Conservation (phyloP, 2,113 vertebrate genomes). For the Elaphurus davidianus region DNA sequence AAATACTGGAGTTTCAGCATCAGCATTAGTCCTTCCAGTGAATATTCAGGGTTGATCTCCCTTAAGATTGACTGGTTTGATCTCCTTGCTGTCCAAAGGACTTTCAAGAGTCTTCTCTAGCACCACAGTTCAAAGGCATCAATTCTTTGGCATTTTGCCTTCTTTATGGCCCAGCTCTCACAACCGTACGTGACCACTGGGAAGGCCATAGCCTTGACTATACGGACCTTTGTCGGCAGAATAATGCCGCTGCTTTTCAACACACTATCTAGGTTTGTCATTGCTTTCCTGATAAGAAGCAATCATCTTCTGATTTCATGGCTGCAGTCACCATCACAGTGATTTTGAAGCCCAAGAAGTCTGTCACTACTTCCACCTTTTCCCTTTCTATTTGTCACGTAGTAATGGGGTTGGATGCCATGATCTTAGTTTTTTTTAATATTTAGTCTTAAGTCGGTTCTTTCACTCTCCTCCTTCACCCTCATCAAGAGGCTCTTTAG, state of each 20-base stretch:
- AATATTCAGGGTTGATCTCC: background rate
- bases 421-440: background rate
- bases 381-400: background rate
- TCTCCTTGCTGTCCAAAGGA: background rate
- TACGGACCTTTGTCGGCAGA: fast-evolving
- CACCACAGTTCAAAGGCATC: background rate
- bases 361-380: background rate
- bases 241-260: background rate
- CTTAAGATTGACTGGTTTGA: background rate
- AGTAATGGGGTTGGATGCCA: background rate
- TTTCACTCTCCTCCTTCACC: background rate
- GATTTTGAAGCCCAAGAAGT: background rate
- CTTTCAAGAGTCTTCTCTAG: background rate
- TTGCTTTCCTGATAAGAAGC: background rate
- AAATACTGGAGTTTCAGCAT: background rate
- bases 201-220: background rate
- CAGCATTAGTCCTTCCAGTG: background rate
- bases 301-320: background rate
- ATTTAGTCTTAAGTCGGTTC: background rate
- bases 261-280: background rate
- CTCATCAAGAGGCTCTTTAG: background rate
- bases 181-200: fast-evolving
- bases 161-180: background rate
- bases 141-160: background rate
- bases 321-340: background rate